These are phyloP conservation scores for Drosophila silvestris DNA, from an alignment of 2,888 invertebrate species.

Conservation along the genomic window DNA sequence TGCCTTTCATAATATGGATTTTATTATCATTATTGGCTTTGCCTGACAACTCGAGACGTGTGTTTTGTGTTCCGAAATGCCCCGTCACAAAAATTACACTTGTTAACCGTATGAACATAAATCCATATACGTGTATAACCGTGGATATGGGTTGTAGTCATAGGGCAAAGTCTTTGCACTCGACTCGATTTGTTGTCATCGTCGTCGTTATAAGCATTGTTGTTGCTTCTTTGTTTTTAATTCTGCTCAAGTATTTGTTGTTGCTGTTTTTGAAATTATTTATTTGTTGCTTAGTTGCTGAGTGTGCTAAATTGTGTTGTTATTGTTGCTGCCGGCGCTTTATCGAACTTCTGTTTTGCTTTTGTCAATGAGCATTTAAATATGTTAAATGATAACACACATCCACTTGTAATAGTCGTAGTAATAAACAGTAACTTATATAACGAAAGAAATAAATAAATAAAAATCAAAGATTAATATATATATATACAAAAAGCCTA, in stretches of 20 bases:
- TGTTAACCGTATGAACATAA: conserved; percentile 5
- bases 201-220: conserved; percentile 28
- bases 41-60: conserved; percentile 35
- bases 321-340: conserved; percentile 37
- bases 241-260: conserved; percentile 38
- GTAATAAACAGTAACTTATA: neutral
- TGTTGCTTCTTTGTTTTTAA: conserved; percentile 50
- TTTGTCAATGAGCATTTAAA: conserved; percentile 61
- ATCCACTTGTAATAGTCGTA: conserved; percentile 2
- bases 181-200: conserved; percentile 69
- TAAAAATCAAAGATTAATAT: neutral
- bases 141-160: conserved; percentile 64
- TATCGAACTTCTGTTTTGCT: conserved; percentile 66
- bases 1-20: conserved; percentile 4
- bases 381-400: conserved; percentile 63
- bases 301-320: conserved; percentile 36
- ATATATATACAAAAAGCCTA: neutral
- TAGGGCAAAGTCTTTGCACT: conserved; percentile 79
- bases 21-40: conserved; percentile 31
- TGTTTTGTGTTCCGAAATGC: conserved; percentile 34
- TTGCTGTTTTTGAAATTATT: conserved; percentile 19
- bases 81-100: conserved; percentile 4
- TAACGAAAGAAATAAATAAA: neutral
- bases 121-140: neutral
- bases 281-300: conserved; percentile 57